Evolutionary conservation across 2,113 vertebrate species (phyloP), one percentile per base, ranked within the genome.

Genomic region (Platichthys flesus): DNA sequence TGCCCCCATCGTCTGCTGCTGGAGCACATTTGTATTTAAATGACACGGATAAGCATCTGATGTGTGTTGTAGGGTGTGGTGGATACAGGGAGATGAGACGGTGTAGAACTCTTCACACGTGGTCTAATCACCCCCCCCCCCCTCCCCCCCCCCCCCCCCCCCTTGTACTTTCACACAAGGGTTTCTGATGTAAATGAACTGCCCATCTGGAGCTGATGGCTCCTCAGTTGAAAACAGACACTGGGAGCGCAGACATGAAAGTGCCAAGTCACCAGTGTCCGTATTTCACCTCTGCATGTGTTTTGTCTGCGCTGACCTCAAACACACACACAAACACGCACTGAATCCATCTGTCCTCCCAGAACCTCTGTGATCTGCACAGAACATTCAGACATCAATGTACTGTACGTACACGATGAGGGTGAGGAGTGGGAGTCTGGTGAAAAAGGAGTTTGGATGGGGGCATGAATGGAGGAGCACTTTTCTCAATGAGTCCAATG

Each of bases 401-500:
- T 57, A 83, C 80, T 85, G 77, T 88, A 82, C 64, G 55, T 78
- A 83, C 73, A 81, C 74, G 81, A 85, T 28, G 52, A 71, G 23
- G 23, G 23, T 1, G 79, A 55, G 18, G 67, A 83, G 79, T 18
- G 40, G 59, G 78, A 71, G 51, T 69, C 54, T 72, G 49, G n/a
- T 67, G 68, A 80, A 78, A 78, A 71, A 2, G 78, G 61, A 24
- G 57, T 78, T 73, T 71, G 86, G 71, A 74, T 76, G 58, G 82
- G 74, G 74, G 82, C 56, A 87, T 91, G 88, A 90, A 89, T 92
- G 86, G 81, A 85, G 86, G 59, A 79, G 92, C 74, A 77, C 78
- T 90, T 94, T 93, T 92, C 90, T 93, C 90, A 94, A 93, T 92
- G 89, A 93, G 85, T 90, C 91, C 90, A 91, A 94, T 93, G 92